Conservation (phyloP, 2,888 invertebrate genomes). For the Acanthosepion esculentum region DNA sequence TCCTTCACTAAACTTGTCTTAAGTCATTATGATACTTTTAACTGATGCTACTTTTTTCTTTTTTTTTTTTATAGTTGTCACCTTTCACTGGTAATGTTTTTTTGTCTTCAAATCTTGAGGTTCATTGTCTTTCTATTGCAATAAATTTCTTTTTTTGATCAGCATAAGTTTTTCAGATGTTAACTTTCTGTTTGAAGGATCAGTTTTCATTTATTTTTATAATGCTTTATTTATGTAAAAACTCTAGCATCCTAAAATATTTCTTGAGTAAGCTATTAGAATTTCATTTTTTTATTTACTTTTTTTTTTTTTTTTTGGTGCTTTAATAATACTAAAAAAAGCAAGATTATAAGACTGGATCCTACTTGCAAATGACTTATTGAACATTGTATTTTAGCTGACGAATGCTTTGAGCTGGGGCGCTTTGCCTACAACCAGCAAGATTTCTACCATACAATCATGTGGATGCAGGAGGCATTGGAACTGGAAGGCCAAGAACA, state of each 20-base stretch:
- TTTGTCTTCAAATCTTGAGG: not conserved
- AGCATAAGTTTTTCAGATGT: not conserved
- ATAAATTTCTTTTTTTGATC: not conserved
- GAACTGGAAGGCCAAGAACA: conserved; percentile 74
- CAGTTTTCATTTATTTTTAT: not conserved
- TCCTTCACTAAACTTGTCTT: not conserved
- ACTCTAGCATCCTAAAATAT: not conserved
- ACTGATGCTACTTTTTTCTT: not conserved
- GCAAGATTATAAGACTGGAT: too few relatives aligned
- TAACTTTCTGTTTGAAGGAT: not conserved
- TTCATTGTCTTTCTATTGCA: conserved; percentile 17
- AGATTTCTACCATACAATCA: conserved; percentile 91
- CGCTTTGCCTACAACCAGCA: conserved; percentile 91
- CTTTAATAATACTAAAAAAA: too few relatives aligned
- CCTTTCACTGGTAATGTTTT: not conserved
- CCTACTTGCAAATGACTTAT: too few relatives aligned
- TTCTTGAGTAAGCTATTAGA: not conserved
- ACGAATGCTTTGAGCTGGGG: conserved; percentile 96
- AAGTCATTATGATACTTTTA: not conserved
- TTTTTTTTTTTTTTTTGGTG: too few relatives aligned
- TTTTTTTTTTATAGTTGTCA: not conserved
- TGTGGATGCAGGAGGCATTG: conserved; percentile 95
- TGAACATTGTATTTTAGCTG: conserved; percentile 79
- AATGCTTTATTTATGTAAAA: not conserved
- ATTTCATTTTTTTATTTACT: not conserved